Conservation (phyloP, 2,113 vertebrate genomes). For the Stegastes partitus region DNA sequence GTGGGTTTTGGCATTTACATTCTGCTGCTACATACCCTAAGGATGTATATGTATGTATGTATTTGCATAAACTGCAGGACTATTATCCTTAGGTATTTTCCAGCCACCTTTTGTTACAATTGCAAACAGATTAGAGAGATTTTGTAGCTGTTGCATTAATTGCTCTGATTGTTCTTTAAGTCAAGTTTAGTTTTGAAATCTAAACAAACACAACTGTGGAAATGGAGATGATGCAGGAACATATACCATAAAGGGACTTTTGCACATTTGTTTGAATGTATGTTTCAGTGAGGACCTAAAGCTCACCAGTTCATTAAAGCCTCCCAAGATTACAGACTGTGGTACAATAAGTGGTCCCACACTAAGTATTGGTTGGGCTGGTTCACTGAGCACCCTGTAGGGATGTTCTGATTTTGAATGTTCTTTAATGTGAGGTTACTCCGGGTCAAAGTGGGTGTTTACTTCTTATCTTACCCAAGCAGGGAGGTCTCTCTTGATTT, state of each 20-base stretch:
- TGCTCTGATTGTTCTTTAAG: neutral
- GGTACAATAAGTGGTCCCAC: neutral
- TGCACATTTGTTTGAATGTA: neutral
- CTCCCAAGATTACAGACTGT: neutral
- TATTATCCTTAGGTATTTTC: neutral
- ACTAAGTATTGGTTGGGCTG: neutral
- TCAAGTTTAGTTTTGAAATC: constrained; percentile 9
- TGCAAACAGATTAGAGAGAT: neutral
- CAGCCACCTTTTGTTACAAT: neutral
- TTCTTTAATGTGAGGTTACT: constrained; percentile 7
- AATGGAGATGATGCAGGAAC: neutral
- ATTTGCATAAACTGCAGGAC: neutral
- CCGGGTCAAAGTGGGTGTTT: neutral
- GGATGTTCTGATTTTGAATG: no score
- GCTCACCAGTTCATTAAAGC: neutral
- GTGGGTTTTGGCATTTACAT: constrained; percentile 38
- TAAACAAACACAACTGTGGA: neutral
- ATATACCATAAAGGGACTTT: neutral
- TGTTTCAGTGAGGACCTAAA: neutral
- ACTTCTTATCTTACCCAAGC: constrained; percentile 85
- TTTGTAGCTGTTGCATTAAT: neutral
- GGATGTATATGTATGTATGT: neutral
- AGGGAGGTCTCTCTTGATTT: constrained; percentile 86
- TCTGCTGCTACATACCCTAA: neutral
- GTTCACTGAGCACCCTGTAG: no score